Percentiles rank a stretch among this genome's conserved stretches.
Evolutionary conservation across 2,888 invertebrate genomes (phyloP).

Genomic region (Synergus gifuensis): DNA sequence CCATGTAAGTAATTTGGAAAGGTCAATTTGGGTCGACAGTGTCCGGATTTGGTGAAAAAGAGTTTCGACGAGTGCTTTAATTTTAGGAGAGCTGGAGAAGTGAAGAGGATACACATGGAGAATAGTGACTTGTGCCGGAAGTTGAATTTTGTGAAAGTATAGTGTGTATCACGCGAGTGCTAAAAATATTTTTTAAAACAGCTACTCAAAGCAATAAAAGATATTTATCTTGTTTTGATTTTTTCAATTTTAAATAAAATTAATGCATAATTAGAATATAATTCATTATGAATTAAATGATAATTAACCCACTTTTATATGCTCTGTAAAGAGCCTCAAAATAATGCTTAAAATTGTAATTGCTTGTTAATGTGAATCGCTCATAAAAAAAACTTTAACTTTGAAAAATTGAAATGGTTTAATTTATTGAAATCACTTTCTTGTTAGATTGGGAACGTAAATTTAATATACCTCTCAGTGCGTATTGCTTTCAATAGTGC

Average conservation of each 20-base stretch:
- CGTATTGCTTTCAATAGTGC: background rate
- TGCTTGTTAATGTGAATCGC: background rate
- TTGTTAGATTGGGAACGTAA: background rate
- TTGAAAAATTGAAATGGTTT: background rate
- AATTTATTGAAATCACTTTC: background rate
- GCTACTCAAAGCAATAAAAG: too few relatives aligned
- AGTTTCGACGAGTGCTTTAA: slow-evolving; percentile 26
- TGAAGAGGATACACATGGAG: background rate
- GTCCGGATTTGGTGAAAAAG: background rate
- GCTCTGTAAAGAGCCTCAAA: too few relatives aligned
- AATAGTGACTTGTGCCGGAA: slow-evolving; percentile 24
- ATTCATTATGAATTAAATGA: background rate
- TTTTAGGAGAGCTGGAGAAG: background rate
- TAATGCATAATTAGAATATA: background rate
- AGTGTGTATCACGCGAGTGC: slow-evolving; percentile 3
- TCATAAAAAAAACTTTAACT: background rate
- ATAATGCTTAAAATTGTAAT: background rate
- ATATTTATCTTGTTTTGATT: background rate
- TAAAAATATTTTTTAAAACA: too few relatives aligned
- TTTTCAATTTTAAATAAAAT: background rate
- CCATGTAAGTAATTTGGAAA: background rate
- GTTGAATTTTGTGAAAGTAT: slow-evolving; percentile 13
- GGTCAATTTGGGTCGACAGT: background rate
- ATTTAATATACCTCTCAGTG: background rate
- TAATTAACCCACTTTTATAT: too few relatives aligned